Base-by-base conservation (phyloP, 2,113 vertebrate genomes). In the Formicarius rufipectus region DNA sequence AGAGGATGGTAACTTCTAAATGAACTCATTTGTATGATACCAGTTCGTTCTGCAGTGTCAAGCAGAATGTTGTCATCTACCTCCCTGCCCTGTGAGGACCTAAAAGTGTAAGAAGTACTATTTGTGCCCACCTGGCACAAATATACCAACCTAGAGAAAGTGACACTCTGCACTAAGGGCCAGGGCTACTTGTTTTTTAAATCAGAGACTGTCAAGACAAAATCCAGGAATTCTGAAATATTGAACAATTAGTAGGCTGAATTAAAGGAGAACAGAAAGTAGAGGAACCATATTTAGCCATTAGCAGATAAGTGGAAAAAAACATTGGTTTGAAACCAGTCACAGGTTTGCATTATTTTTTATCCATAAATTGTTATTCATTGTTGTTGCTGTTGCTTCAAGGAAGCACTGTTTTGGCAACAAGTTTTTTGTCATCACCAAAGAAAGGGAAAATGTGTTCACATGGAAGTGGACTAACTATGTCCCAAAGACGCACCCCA, bases 401-500 rank as follows among this genome's bases (percentile, higher is more conserved):
- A 85, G 58, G 14, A 88, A 85, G 4, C 1, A 31, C 2, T 47
- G 2, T 3, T 81, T 35, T 20, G 12, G 37, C 50, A 44, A 71
- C 0, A 0, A 82, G 7, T 12, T 25, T 60, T 50, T 80, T 52
- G 11, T 55, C 19, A 33, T 88, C 60, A 35, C 28, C 10, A 17
- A 76, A 68, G 33, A 90, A 66, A 82, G 24, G 2, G 1, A 10
- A 75, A 83, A 8, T 8, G 3, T 4, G 2, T 40, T 80, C 53
- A 25, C 8, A 37, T 3, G 10, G 14, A 83, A 31, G 7, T 27
- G 23, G 7, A 14, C 17, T 82, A 93, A 47, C 3, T 60, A 7
- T 9, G 6, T 76, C 27, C 5, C 18, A 25, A 72, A 95, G 92
- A 14, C 0, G 0, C 7, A 10, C 52, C 12, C 8, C 27, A 44